Evolutionary conservation across 2,797 vertebrate genomes (phyloP), one percentile per base, ranked within the genome.

Genomic region (Pseudochaenichthys georgianus): DNA sequence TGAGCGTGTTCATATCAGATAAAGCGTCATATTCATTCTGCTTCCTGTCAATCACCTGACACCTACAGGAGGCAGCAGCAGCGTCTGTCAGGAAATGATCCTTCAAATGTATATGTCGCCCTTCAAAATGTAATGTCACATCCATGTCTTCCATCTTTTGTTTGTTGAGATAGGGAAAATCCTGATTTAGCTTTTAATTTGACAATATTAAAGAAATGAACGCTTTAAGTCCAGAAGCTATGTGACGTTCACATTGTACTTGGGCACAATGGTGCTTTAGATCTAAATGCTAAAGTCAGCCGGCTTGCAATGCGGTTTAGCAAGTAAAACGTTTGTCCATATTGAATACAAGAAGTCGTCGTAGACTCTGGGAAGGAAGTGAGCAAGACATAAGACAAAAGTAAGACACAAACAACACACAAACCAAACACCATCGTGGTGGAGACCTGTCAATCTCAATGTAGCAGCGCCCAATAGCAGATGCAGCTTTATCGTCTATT

Each of bases 41-140:
- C 54, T 80, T 23, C 76, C 77, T 51, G 73, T 83, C 84, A 38
- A 45, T 87, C 78, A 82, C 46, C 59, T 65, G 73, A 70, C 23
- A 60, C 47, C 53, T 9, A 6, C 77, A 83, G 85, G 81, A 82
- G 73, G 63, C 59, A 38, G 17, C 60, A 28, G 58, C 78, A 11
- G 34, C 21, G 51, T 38, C 67, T 73, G 70, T 72, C 71, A 78
- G 77, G 69, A 78, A 85, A 84, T 75, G 43, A 75, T 57, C 52
- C 42, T 52, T 54, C 50, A 70, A 19, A 67, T 54, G 23, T 28
- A 42, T 21, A 42, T 64, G 80, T 73, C 3, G 3, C 41, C 51
- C 78, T 70, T 75, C 52, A 70, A 50, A 54, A 73, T 71, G 21
- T 42, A 52, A 42, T 28, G 50, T 52, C 28, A 41, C 38, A 47